Evolutionary conservation across 2,888 invertebrate genomes (phyloP), one percentile per base, ranked within the genome.

Genomic region (Entomobrya proxima): DNA sequence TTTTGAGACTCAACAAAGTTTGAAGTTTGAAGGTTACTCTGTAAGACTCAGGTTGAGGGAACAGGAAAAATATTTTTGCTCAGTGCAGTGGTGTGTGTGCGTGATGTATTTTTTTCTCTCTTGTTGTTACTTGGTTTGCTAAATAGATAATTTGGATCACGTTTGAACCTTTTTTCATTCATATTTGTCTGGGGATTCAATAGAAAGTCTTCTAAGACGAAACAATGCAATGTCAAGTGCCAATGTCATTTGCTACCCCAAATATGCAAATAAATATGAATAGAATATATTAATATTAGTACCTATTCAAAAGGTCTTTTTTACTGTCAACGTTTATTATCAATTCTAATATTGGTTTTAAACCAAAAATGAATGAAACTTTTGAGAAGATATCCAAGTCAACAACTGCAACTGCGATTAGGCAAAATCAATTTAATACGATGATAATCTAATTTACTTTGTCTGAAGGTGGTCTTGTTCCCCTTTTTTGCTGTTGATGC

Each of bases 201-300:
- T 55, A 27, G 55, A 37, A 64, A 64, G 64, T 35, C 1, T 64
- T 32, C 37, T 64, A 1, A 7, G 37, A 32, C 4, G 24, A 69
- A 69, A 74, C 50, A 74, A 74, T 74, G 74, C 50, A 74, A 74
- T 74, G 74, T 74, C 74, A 74, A 74, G 50, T 74, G 74, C 50
- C 74, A 74, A 74, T 74, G 74, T 50, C 74, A 74, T 44, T 52
- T n/a, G n/a, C n/a, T n/a, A n/a, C n/a, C n/a, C n/a, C n/a, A n/a
- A n/a, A n/a, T n/a, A n/a, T n/a, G n/a, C n/a, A n/a, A n/a, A n/a
- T n/a, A n/a, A n/a, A n/a, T n/a, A n/a, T n/a, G n/a, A n/a, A n/a
- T n/a, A n/a, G n/a, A n/a, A n/a, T n/a, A n/a, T n/a, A n/a, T n/a
- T n/a, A n/a, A n/a, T n/a, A n/a, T n/a, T n/a, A n/a, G n/a, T n/a